Base-by-base conservation (phyloP, 64 coral and sea anemone genomes). In the Hydrozoanthus tunicans region DNA sequence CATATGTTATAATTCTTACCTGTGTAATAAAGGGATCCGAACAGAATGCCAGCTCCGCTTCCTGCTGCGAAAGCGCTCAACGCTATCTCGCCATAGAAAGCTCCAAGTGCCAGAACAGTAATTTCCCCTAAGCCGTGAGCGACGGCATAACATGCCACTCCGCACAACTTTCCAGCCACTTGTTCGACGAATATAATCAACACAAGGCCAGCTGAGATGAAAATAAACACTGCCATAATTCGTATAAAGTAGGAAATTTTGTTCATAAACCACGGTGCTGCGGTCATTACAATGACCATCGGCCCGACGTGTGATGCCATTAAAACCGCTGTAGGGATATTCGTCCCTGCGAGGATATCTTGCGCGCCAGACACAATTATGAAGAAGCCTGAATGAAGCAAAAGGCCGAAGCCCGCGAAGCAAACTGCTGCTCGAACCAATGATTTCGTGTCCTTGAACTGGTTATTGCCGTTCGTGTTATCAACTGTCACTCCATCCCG, bases 181-280 rank as follows among this genome's bases (percentile, higher is more conserved):
- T 67, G 81, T 2, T 94, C 57, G 9, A 94, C 90, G 6, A 91
- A 81, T 11, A 90, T 89, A 23, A 97, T 81, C 6, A 97, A 24
- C 9, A 97, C 0, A 10, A 93, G 78, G 1, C 95, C 95, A 9
- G 59, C 7, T 27, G 95, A 90, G 78, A 97, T 94, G 4, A 89
- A 93, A 6, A 61, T 17, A 57, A 97, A 92, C 54, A 97, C 70
- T 0, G 81, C 80, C 56, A 97, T 53, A 3, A 93, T 90, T 4
- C 95, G 90, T 25, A 74, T 91, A 20, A 94, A 97, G 60, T 97
- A 97, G 15, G 95, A 89, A 27, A 92, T 78, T 62, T 66, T 91
- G 54, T 97, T 90, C 92, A 97, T 97, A 14, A 67, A 97, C 95
- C 95, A 97, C 10, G 95, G 95, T 3, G 91, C 78, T 59, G 63